These are phyloP conservation scores for Glyptemys insculpta DNA, from an alignment of 2,797 vertebrate species.

Conservation along the genomic window DNA sequence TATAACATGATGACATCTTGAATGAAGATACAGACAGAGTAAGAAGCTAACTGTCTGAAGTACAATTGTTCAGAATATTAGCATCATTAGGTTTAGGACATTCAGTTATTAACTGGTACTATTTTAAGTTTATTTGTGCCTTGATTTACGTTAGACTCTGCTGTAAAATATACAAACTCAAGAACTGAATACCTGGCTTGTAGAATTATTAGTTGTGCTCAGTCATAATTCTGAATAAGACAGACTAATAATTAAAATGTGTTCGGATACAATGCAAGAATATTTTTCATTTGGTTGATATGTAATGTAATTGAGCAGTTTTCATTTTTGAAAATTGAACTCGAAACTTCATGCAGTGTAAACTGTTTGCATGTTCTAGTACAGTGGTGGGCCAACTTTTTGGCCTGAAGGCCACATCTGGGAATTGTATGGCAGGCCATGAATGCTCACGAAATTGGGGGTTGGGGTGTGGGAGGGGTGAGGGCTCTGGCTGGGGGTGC, in stretches of 20 bases:
- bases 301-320: not conserved
- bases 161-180: not conserved
- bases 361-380: not conserved
- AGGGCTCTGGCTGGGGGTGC: too few species aligned
- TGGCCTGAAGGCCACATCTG: too few species aligned
- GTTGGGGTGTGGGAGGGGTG: too few species aligned
- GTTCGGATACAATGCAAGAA: not conserved
- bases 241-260: not conserved
- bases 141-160: not conserved
- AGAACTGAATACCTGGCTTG: not conserved
- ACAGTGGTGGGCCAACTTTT: too few species aligned
- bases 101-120: not conserved
- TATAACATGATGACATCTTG: not conserved
- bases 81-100: not conserved
- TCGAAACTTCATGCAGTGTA: not conserved
- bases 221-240: not conserved
- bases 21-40: fast-evolving
- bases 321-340: not conserved
- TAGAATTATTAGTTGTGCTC: not conserved
- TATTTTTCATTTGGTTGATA: not conserved
- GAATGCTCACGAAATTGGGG: too few species aligned
- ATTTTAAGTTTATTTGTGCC: not conserved
- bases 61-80: not conserved
- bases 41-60: not conserved
- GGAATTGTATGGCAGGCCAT: too few species aligned